phyloP scores from a whole-genome alignment of 2,113 vertebrate species.

The Lamprologus speciosus region DNA sequence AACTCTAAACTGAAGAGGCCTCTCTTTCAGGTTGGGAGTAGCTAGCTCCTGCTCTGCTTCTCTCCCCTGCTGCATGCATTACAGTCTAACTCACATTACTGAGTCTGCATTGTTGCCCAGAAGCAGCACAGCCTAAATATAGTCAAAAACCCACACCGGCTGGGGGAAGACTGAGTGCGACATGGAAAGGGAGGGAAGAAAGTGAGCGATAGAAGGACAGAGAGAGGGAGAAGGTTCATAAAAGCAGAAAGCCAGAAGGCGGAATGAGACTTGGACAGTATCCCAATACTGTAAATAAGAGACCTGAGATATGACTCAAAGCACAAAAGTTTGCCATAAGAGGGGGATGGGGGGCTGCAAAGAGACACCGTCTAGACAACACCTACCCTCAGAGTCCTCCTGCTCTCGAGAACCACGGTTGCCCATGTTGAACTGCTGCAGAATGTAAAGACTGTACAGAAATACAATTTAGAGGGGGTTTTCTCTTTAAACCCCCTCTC shows the following conservation, averaged over 20 bases:
- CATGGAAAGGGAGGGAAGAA: slow-evolving; percentile 6
- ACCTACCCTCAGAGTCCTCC: slow-evolving; percentile 64
- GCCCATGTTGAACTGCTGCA: slow-evolving; percentile 57
- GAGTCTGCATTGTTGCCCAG: slow-evolving; percentile 70
- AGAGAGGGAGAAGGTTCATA: background rate
- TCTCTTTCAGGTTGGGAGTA: background rate
- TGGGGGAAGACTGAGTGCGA: slow-evolving; percentile 18
- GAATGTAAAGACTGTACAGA: background rate
- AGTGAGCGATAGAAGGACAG: background rate
- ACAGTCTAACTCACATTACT: slow-evolving; percentile 74
- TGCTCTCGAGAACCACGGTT: slow-evolving; percentile 62
- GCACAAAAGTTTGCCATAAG: background rate
- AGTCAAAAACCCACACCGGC: slow-evolving; percentile 68
- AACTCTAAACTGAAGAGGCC: slow-evolving; percentile 6
- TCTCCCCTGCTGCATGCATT: slow-evolving; percentile 31
- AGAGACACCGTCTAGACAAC: background rate
- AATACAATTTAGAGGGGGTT: background rate
- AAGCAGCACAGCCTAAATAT: slow-evolving; percentile 80
- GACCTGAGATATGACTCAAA: background rate
- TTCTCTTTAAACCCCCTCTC: slow-evolving; percentile 39
- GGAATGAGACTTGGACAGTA: slow-evolving; percentile 8
- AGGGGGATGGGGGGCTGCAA: background rate
- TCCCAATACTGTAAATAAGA: slow-evolving; percentile 26
- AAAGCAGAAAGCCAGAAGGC: slow-evolving; percentile 12
- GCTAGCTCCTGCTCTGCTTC: slow-evolving; percentile 6